These are phyloP conservation scores for Trachelus tabidus DNA, from an alignment of 2,888 invertebrate species.

Conservation along the genomic window DNA sequence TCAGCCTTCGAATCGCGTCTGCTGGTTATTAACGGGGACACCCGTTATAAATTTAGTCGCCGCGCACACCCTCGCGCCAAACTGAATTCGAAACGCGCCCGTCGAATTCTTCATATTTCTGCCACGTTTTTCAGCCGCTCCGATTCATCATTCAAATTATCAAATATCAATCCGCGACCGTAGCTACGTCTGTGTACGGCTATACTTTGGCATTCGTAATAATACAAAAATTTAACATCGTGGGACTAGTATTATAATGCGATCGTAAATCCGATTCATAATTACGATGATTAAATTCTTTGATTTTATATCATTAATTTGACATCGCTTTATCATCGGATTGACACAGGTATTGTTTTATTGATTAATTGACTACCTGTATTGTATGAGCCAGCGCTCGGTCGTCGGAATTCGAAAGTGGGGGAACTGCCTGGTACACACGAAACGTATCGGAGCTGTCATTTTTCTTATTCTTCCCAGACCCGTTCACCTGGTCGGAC, in stretches of 20 bases:
- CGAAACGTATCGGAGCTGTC: too few relatives aligned
- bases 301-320: not conserved
- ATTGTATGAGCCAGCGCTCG: not conserved
- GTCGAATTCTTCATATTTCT: not conserved
- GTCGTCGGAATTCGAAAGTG: too few relatives aligned
- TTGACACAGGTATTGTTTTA: not conserved
- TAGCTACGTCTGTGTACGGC: not conserved
- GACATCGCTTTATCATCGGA: not conserved
- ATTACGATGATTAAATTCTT: not conserved
- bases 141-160: not conserved
- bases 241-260: not conserved
- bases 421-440: too few relatives aligned
- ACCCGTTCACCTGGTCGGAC: too few relatives aligned
- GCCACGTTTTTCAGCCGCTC: not conserved
- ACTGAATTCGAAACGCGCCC: not conserved
- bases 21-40: not conserved
- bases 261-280: not conserved
- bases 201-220: not conserved
- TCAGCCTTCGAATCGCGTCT: not conserved
- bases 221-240: not conserved
- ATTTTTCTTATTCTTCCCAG: too few relatives aligned
- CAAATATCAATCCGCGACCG: not conserved
- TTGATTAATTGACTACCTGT: not conserved
- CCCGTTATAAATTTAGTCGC: not conserved
- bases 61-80: not conserved